Conservation (phyloP, 2,888 invertebrate genomes). For the Ametastegia equiseti region DNA sequence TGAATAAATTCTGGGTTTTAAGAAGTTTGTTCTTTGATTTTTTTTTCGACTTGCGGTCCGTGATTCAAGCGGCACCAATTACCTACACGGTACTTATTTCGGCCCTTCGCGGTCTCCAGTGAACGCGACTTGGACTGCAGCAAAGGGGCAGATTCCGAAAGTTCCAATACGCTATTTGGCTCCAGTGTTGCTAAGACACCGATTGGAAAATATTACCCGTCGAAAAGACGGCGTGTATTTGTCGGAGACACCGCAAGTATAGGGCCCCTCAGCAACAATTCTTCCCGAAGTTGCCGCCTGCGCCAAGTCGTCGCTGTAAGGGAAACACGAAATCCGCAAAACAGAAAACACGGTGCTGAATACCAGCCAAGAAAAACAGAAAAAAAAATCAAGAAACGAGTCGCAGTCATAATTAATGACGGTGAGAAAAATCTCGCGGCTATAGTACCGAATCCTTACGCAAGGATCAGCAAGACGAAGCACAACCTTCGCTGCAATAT, state of each 20-base stretch:
- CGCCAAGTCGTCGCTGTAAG: neutral
- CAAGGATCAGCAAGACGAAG: conserved; percentile 17
- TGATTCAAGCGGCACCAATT: conserved; percentile 24
- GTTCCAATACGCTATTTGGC: conserved; percentile 42
- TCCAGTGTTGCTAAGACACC: conserved; percentile 26
- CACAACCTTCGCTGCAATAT: neutral
- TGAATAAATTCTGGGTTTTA: conserved; percentile 7
- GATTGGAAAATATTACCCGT: conserved; percentile 43
- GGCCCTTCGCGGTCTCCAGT: neutral
- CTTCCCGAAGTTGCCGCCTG: neutral
- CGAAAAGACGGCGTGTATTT: conserved; percentile 41
- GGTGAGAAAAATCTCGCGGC: conserved; percentile 12
- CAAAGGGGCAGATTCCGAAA: conserved; percentile 32
- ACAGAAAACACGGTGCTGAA: conserved; percentile 12
- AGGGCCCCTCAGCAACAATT: conserved; percentile 20
- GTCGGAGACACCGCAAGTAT: conserved; percentile 5
- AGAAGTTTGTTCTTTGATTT: neutral
- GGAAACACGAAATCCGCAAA: conserved; percentile 7
- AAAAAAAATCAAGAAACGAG: conserved; percentile 5
- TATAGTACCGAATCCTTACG: conserved; percentile 48
- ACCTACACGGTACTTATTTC: neutral
- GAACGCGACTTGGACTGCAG: neutral
- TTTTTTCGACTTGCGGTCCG: neutral
- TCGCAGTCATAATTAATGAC: conserved; percentile 29
- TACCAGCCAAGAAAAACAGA: neutral